phyloP scores from a whole-genome alignment of 1,140 invertebrate species.

The Helicoverpa zea region DNA sequence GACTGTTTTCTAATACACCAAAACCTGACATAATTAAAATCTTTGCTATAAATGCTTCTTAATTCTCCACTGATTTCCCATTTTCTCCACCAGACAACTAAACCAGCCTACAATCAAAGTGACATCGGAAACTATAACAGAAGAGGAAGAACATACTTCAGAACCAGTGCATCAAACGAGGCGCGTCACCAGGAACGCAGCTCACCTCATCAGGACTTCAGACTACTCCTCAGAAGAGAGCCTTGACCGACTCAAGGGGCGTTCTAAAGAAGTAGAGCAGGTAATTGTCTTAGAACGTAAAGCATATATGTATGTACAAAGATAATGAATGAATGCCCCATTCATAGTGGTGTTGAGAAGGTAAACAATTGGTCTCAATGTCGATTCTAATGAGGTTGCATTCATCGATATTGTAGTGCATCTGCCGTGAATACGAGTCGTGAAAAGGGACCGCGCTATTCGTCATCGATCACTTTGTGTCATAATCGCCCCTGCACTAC shows the following conservation, averaged over 20 bases:
- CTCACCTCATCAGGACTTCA: constrained; percentile 78
- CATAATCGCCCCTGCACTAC: too few relatives aligned
- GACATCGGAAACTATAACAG: constrained; percentile 64
- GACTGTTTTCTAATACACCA: too few relatives aligned
- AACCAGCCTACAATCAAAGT: constrained; percentile 58
- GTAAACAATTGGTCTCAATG: constrained; percentile 10
- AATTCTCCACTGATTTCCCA: not conserved
- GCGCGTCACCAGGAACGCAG: constrained; percentile 53
- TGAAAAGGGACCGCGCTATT: too few relatives aligned
- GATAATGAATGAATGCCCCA: not conserved
- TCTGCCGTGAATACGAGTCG: not conserved
- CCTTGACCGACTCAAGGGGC: constrained; percentile 68
- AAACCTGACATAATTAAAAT: too few relatives aligned
- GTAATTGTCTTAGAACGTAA: constrained; percentile 55
- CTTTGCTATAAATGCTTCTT: too few relatives aligned
- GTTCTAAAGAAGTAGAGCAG: constrained; percentile 76
- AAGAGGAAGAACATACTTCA: constrained; percentile 59
- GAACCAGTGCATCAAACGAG: constrained; percentile 63
- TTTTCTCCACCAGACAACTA: constrained; percentile 65
- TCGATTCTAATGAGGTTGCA: constrained; percentile 8
- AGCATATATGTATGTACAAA: not conserved
- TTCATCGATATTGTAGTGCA: not conserved
- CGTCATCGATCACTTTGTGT: too few relatives aligned
- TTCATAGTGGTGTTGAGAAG: constrained; percentile 5
- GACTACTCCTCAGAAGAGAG: constrained; percentile 87